Conservation (phyloP, 2,113 vertebrate genomes). For the Chitala chitala region DNA sequence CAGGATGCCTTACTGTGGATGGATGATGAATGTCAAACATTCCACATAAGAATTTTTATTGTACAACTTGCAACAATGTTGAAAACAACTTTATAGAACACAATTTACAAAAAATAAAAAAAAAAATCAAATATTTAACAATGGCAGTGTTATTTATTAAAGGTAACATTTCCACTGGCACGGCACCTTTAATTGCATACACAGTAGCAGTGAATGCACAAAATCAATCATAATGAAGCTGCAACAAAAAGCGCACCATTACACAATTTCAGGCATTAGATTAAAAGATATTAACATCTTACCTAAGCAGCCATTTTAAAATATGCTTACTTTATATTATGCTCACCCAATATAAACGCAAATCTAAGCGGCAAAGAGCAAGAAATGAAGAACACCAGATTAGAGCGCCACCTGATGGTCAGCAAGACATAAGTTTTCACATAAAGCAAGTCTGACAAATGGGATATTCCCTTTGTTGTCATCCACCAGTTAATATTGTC, state of each 20-base stretch:
- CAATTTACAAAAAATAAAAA: neutral
- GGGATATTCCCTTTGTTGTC: neutral
- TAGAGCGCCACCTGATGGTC: neutral
- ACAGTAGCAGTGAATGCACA: constrained; percentile 18
- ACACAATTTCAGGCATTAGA: neutral
- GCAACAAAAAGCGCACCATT: neutral
- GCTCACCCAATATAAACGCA: neutral
- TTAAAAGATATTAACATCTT: neutral
- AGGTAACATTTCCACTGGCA: too few relatives aligned
- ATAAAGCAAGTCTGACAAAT: neutral
- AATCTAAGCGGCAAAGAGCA: neutral
- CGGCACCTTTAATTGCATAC: neutral
- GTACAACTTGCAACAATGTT: too few relatives aligned
- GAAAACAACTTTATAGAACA: neutral
- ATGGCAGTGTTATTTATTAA: constrained; percentile 11
- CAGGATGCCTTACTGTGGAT: too few relatives aligned
- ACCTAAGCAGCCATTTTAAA: neutral
- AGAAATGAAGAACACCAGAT: neutral
- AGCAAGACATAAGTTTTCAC: neutral
- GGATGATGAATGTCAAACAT: too few relatives aligned
- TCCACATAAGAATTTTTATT: neutral
- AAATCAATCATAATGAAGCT: neutral
- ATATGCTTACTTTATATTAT: neutral
- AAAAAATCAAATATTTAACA: neutral
- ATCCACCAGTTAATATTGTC: neutral